Evolutionary conservation across 2,888 invertebrate species (phyloP).

Genomic region (Chirona hameri): DNA sequence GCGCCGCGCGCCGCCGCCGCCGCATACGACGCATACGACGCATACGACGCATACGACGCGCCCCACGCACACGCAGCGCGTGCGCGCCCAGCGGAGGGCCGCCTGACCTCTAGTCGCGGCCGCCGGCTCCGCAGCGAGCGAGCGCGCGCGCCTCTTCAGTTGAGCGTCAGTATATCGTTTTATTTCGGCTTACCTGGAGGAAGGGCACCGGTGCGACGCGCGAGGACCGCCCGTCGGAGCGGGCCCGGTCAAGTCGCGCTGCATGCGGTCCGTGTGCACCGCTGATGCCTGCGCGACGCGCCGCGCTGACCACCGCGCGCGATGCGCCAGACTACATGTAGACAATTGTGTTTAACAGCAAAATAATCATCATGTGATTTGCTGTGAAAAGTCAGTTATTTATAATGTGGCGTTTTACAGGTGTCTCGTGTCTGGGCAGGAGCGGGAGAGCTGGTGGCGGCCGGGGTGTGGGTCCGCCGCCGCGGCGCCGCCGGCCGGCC

Average conservation of each 20-base stretch:
- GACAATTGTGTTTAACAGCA: slow-evolving; percentile 25
- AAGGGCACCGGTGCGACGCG: not conserved
- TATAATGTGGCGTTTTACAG: not conserved
- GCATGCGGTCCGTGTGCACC: not conserved
- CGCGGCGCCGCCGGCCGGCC: not conserved
- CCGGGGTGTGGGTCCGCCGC: not conserved
- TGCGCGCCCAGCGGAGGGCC: not conserved
- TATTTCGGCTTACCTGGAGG: slow-evolving; percentile 6
- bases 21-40: too few relatives aligned
- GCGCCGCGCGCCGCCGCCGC: too few relatives aligned
- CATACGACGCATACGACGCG: too few relatives aligned
- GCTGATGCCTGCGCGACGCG: not conserved
- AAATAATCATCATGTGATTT: slow-evolving; percentile 28
- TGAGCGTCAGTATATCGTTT: slow-evolving; percentile 7
- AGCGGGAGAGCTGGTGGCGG: not conserved
- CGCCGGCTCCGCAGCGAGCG: not conserved
- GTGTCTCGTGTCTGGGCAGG: not conserved
- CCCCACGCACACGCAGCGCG: not conserved
- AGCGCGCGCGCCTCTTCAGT: not conserved
- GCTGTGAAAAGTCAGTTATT: slow-evolving; percentile 25
- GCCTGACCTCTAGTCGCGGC: slow-evolving; percentile 12
- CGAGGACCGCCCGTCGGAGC: not conserved
- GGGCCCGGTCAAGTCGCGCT: not conserved
- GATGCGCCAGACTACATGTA: not conserved
- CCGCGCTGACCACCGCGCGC: not conserved